Base-by-base conservation (phyloP, 92 coral and sea anemone species). In the Montipora capitata region DNA sequence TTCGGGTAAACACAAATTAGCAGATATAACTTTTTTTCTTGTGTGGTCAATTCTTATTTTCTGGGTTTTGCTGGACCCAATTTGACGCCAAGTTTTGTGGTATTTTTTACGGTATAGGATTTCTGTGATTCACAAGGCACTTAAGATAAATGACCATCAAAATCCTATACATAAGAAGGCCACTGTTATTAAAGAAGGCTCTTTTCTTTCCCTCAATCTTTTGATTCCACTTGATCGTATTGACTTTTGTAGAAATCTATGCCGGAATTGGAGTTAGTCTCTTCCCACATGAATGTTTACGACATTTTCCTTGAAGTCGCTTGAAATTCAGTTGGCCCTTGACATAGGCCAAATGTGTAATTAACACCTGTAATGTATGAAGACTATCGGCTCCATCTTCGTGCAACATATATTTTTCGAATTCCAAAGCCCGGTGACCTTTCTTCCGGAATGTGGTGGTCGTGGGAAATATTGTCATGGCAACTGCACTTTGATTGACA, bases 401-500 rank as follows among this genome's bases (percentile, higher is more conserved):
- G 16, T 54, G 61, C 61, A 54, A 54, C 13, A 54, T 45, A 45
- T 8, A 45, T 45, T 8, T 54, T 54, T 54, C 10, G 45, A 79
- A 64, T 17, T 10, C 35, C 61, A 80, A 15, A 15, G 48, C 66
- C n/a, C 0, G 11, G 5, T 13, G 2, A 2, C 8, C 0, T 68
- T 35, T 14, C 20, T 54, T 38, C 79, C 78, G 45, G 71, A 68
- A 5, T 72, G 85, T 40, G 77, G 78, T 18, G 62, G 61, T 41
- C 62, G 79, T 59, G 35, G 59, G 71, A 52, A 58, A 59, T 8
- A 62, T 72, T 38, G 79, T 61, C 73, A 83, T 83, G 79, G 72
- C 87, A 83, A 83, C 87, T 12, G 11, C 7, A 13, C 41, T 73
- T 72, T 83, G 87, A 83, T 59, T 83, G 87, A 83, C 87, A 83